Base-by-base conservation (phyloP, 1,140 invertebrate genomes). In the Drosophila ananassae region DNA sequence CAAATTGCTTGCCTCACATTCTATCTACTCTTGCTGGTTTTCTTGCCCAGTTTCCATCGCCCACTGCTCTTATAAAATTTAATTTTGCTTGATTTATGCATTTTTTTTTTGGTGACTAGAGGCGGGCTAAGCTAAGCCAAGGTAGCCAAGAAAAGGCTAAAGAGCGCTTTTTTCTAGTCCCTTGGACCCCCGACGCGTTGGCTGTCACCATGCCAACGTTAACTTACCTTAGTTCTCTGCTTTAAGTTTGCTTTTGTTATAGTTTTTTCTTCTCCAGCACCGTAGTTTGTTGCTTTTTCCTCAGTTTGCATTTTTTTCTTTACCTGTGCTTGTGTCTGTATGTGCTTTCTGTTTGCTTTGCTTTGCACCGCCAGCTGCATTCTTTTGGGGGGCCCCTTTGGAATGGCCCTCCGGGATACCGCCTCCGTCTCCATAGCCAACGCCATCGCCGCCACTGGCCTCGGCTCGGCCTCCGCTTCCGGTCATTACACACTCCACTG, bases 31-130 rank as follows among this genome's bases (percentile, higher is more conserved):
- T 13, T 13, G 2, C 30, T 32, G 24, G 32, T 59, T 25, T 62
- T 77, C 57, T 55, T 60, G 59, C 55, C 47, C 58, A 10, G 44
- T 41, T 62, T 47, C 59, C 64, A 56, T 64, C 55, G 46, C 39
- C 50, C 60, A 7, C 51, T 62, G 56, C 57, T 41, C 59, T 62
- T 68, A 64, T 62, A 53, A 61, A 87, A 87, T 87, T 87, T 83
- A 82, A 87, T 87, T 89, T 89, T 69, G 60, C 83, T 77, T 87
- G 82, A 87, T 87, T 87, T 87, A 87, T 87, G 82, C 83, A 78
- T 77, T 77, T 84, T 73, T 53, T 34, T 28, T 39, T 55, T 10
- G 41, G 13, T 46, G 17, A 46, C 39, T 44, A 17, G 17, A 25
- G 44, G 56, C 6, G 34, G 22, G 2, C 50, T 74, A 51, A 41